Conservation (phyloP, 2,888 invertebrate genomes). For the Selenia dentaria region DNA sequence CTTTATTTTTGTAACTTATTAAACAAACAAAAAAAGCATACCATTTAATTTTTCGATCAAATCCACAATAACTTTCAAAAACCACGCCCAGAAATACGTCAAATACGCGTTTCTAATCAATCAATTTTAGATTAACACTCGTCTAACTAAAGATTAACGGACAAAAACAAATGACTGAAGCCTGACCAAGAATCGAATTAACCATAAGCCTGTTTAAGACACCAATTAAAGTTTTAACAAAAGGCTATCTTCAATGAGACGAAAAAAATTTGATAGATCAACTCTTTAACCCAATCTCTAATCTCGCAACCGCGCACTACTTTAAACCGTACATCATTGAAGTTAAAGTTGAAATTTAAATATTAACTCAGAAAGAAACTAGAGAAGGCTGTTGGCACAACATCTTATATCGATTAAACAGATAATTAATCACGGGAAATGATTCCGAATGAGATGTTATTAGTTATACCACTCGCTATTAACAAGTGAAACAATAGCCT, state of each 20-base stretch:
- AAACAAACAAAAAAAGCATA: conserved; percentile 4
- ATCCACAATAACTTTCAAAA: conserved; percentile 50
- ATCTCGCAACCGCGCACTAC: conserved; percentile 36
- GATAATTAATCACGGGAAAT: conserved; percentile 85
- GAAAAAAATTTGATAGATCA: conserved; percentile 82
- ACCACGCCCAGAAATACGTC: conserved; percentile 60
- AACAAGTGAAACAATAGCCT: conserved; percentile 81
- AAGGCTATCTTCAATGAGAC: conserved; percentile 80
- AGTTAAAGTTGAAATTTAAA: background rate
- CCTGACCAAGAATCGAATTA: conserved; percentile 77
- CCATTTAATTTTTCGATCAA: conserved; percentile 37
- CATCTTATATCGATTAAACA: conserved; percentile 85
- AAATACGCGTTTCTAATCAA: conserved; percentile 73
- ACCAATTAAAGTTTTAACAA: conserved; percentile 82
- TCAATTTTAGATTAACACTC: conserved; percentile 79
- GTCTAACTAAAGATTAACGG: conserved; percentile 56
- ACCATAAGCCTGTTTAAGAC: conserved; percentile 75
- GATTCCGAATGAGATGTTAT: conserved; percentile 85
- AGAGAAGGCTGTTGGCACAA: conserved; percentile 82
- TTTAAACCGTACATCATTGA: conserved; percentile 33
- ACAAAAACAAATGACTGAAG: conserved; percentile 76
- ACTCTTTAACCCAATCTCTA: conserved; percentile 80
- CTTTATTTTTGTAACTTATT: background rate
- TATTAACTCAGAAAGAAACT: conserved; percentile 41
- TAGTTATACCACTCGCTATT: conserved; percentile 83